These are phyloP conservation scores for Brachylomia viminalis DNA, from an alignment of 2,888 invertebrate species.

Conservation along the genomic window DNA sequence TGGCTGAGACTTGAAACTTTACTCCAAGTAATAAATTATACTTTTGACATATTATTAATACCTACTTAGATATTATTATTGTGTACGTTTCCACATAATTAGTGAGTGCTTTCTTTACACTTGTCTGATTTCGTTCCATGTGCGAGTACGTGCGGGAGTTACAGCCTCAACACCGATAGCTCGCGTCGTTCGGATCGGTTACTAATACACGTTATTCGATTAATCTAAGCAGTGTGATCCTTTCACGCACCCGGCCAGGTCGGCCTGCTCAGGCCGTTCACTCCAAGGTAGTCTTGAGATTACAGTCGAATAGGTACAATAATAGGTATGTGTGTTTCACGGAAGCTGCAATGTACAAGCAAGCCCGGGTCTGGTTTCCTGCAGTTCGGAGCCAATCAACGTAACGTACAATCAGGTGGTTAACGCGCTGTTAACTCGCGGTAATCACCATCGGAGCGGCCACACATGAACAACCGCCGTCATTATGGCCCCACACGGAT, in stretches of 20 bases:
- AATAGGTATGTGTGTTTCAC: neutral
- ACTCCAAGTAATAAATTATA: neutral
- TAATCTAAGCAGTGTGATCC: neutral
- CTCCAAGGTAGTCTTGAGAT: neutral
- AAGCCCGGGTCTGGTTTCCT: neutral
- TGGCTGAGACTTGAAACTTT: neutral
- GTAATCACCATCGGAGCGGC: slow-evolving; percentile 54
- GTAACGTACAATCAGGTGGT: slow-evolving; percentile 60
- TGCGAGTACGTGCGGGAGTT: neutral
- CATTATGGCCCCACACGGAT: slow-evolving; percentile 62
- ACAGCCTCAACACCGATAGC: neutral
- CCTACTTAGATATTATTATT: neutral
- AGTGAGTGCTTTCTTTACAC: neutral
- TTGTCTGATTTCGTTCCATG: neutral
- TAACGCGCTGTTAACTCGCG: slow-evolving; percentile 60
- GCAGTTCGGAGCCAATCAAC: slow-evolving; percentile 40
- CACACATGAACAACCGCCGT: slow-evolving; percentile 37
- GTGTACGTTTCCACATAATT: neutral
- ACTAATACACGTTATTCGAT: neutral
- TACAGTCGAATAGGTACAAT: neutral
- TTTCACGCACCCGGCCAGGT: neutral
- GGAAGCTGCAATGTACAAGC: slow-evolving; percentile 9
- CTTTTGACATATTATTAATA: neutral
- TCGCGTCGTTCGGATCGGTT: neutral
- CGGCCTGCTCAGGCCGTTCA: neutral